phyloP scores from a whole-genome alignment of 2,797 vertebrate genomes.

The Philypnodon macrostomus region DNA sequence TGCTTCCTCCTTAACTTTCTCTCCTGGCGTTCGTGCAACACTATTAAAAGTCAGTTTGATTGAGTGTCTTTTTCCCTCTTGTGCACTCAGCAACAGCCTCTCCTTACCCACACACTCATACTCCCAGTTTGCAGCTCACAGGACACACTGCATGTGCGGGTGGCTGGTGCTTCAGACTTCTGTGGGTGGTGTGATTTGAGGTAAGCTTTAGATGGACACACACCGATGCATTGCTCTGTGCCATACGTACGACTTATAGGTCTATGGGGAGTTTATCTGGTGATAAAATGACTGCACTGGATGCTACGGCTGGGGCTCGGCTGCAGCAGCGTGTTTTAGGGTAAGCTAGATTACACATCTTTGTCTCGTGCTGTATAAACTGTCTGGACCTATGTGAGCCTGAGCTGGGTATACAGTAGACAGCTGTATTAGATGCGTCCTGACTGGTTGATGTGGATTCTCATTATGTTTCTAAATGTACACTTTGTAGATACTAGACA shows the following conservation, averaged over 20 bases:
- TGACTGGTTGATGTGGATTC: not conserved
- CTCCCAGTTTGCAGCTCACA: constrained; percentile 32
- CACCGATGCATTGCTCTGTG: constrained; percentile 17
- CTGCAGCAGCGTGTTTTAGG: constrained; percentile 39
- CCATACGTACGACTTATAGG: constrained; percentile 15
- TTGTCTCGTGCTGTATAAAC: constrained; percentile 31
- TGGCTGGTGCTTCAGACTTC: constrained; percentile 42
- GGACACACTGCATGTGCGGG: constrained; percentile 49
- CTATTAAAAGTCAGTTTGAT: constrained; percentile 63
- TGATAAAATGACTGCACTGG: constrained; percentile 30
- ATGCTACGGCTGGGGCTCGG: constrained; percentile 22
- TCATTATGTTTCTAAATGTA: not conserved
- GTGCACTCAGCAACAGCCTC: constrained; percentile 66
- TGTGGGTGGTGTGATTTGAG: constrained; percentile 57
- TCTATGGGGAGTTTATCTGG: constrained; percentile 31
- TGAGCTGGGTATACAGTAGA: constrained; percentile 9
- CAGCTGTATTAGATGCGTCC: constrained; percentile 2
- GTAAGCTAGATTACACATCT: constrained; percentile 25
- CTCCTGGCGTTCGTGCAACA: constrained; percentile 33
- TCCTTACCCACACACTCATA: constrained; percentile 22
- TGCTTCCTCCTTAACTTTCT: constrained; percentile 28
- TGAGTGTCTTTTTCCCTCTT: constrained; percentile 69
- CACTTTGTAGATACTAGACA: not conserved
- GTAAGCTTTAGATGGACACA: constrained; percentile 59
- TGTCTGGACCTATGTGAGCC: constrained; percentile 24